Base-by-base conservation (phyloP, 2,113 vertebrate species). In the Centropristis striata region DNA sequence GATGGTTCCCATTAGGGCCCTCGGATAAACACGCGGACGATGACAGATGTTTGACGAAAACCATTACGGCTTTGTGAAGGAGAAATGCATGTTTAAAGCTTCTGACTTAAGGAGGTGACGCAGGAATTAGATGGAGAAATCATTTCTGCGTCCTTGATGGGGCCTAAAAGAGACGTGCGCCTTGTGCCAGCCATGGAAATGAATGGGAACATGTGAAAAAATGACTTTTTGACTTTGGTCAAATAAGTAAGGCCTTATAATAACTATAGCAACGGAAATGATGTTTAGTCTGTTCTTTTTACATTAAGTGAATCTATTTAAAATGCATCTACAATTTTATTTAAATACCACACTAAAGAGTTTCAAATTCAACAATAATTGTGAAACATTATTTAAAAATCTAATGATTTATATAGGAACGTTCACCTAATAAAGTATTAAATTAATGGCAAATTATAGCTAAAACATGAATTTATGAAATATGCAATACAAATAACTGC, bases 1-100 rank as follows among this genome's bases (percentile, higher is more conserved):
- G 82, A 83, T 91, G 87, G 83, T 88, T 90, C 78, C 80, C 72
- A 89, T 88, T 86, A 91, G 78, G 59, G 60, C 53, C 70, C 12
- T 37, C 69, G 59, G 78, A 87, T 88, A 90, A 90, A 92, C 91
- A 90, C 87, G 8, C n/a, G 68, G 54, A 79, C 60, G 87, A 82
- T 88, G 88, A 91, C 85, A 86, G 87, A 92, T 88, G 91, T 74
- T 78, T 85, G 78, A 90, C 75, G 84, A 84, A 80, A 88, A 87
- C 71, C 81, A 81, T 86, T 86, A 83, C 57, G 46, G 59, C 41
- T 74, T 66, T 16, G 65, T 58, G 57, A 83, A 51, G 61, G 73
- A 75, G 47, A 51, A 70, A 61, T 74, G 68, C 36, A 71, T 37
- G 78, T 76, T 86, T 65, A 75, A 80, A 80, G 70, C 46, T 47